Percentiles rank a stretch among this genome's conserved stretches.
Evolutionary conservation across 1,140 invertebrate genomes (phyloP).

Genomic region (Polypedilum pembai): DNA sequence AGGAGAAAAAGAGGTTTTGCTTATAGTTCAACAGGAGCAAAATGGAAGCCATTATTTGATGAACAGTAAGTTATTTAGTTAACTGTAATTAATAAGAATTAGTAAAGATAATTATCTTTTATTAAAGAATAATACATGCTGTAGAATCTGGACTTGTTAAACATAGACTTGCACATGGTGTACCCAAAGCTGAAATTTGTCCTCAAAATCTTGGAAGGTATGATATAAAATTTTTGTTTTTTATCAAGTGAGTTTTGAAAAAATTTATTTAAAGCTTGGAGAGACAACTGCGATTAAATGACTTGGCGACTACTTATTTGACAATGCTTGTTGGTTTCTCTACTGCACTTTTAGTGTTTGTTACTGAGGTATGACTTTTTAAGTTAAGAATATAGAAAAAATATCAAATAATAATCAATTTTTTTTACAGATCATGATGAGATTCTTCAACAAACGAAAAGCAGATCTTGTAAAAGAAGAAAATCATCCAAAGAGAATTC

Average conservation of each 20-base stretch:
- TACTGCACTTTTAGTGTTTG: slow-evolving; percentile 53
- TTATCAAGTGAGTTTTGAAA: too few species aligned
- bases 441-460: slow-evolving; percentile 9
- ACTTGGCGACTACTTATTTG: slow-evolving; percentile 62
- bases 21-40: slow-evolving; percentile 51
- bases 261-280: slow-evolving; percentile 47
- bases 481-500: background rate
- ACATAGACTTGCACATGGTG: slow-evolving; percentile 49
- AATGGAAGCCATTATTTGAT: slow-evolving; percentile 53
- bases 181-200: slow-evolving; percentile 67
- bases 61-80: slow-evolving; percentile 53
- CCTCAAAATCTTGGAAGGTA: slow-evolving; percentile 64
- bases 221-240: too few species aligned
- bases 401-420: slow-evolving; percentile 12
- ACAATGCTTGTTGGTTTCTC: slow-evolving; percentile 54
- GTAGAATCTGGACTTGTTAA: slow-evolving; percentile 66
- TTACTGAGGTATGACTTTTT: slow-evolving; percentile 52
- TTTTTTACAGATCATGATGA: background rate
- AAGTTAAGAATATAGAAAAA: too few species aligned
- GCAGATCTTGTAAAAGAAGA: background rate
- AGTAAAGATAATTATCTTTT: slow-evolving; percentile 20
- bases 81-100: background rate
- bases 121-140: slow-evolving; percentile 53
- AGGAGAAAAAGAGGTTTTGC: slow-evolving; percentile 59
- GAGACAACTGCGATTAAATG: slow-evolving; percentile 53